These are phyloP conservation scores for Augochlora pura DNA, from an alignment of 1,140 invertebrate species.

Conservation along the genomic window DNA sequence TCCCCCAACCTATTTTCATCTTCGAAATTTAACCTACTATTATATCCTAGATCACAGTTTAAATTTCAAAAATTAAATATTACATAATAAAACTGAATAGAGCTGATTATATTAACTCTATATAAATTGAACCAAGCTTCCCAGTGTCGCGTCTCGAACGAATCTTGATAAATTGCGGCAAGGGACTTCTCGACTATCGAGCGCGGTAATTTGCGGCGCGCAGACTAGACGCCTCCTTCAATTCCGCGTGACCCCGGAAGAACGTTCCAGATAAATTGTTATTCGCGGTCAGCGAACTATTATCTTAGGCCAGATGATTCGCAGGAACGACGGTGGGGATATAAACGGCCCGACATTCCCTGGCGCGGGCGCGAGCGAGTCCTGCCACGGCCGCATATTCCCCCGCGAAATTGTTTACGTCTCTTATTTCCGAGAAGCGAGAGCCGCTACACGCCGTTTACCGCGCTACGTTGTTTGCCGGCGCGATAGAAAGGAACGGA, in stretches of 20 bases:
- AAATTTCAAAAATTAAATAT: too few species aligned
- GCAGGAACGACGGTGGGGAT: slow-evolving; percentile 14
- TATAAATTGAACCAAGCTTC: too few species aligned
- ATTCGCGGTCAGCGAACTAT: slow-evolving; percentile 13
- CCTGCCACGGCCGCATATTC: slow-evolving; percentile 17
- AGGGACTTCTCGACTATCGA: neutral
- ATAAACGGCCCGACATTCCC: slow-evolving; percentile 37
- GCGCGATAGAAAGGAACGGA: neutral
- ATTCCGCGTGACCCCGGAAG: neutral
- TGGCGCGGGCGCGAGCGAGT: neutral
- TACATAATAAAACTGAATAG: too few species aligned
- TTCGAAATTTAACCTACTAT: too few species aligned
- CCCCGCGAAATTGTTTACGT: slow-evolving; percentile 46
- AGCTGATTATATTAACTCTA: too few species aligned
- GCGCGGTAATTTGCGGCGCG: slow-evolving; percentile 1
- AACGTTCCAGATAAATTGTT: slow-evolving; percentile 26
- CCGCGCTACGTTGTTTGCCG: neutral
- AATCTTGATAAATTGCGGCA: neutral
- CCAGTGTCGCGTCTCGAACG: too few species aligned
- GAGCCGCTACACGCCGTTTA: slow-evolving; percentile 5
- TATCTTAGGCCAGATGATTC: slow-evolving; percentile 39
- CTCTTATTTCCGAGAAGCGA: slow-evolving; percentile 35
- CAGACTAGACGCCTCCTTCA: neutral
- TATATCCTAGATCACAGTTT: too few species aligned
- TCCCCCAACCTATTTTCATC: too few species aligned